Percentiles rank a stretch among this genome's conserved stretches.
Conservation (phyloP, 2,797 vertebrate genomes). For the Propithecus deckenii region DNA sequence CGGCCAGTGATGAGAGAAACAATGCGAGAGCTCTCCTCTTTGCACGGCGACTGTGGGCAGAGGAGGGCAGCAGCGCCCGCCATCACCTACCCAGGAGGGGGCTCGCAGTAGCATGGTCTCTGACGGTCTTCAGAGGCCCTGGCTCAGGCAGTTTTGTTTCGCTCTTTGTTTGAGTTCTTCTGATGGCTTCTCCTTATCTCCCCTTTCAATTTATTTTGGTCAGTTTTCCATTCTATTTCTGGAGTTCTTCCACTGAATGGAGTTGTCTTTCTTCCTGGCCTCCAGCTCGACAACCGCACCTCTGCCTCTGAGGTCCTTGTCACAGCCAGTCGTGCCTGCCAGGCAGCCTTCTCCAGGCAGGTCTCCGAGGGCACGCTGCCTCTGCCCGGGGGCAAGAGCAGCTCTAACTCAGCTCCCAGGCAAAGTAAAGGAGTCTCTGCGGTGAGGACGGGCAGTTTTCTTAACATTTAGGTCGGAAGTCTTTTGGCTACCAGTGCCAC, state of each 20-base stretch:
- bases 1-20: fast-evolving
- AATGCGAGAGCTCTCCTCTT: fast-evolving
- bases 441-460: not conserved
- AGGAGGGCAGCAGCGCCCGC: fast-evolving
- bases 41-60: fast-evolving
- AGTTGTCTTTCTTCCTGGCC: not conserved
- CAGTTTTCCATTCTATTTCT: not conserved
- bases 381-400: not conserved
- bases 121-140: not conserved
- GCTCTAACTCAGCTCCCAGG: not conserved
- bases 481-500: fast-evolving
- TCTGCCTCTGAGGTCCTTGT: not conserved
- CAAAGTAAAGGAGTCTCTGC: not conserved
- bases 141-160: too few relatives aligned
- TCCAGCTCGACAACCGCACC: not conserved
- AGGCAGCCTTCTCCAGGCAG: not conserved
- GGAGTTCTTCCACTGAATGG: not conserved
- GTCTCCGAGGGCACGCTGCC: too few relatives aligned
- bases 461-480: not conserved
- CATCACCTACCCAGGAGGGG: not conserved
- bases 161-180: not conserved
- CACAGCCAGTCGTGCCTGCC: not conserved
- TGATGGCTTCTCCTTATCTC: not conserved
- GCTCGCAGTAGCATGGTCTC: fast-evolving
- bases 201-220: not conserved